These are phyloP conservation scores for Trochalopteron elliotii DNA, from an alignment of 2,113 vertebrate genomes.

Conservation along the genomic window DNA sequence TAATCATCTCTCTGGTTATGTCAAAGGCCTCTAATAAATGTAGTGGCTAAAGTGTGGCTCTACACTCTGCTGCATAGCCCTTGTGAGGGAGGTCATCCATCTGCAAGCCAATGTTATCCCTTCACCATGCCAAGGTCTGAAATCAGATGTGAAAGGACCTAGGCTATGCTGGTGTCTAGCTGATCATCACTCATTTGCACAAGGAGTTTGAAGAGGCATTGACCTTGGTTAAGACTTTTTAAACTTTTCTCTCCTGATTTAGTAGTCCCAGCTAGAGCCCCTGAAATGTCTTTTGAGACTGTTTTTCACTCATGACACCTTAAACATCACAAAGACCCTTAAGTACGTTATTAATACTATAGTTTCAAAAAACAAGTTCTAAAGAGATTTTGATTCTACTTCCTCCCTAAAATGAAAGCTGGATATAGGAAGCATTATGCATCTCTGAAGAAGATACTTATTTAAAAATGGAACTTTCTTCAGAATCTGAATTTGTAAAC, in stretches of 20 bases:
- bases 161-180: not conserved
- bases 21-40: not conserved
- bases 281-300: not conserved
- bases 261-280: not conserved
- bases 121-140: not conserved
- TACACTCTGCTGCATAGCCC: not conserved
- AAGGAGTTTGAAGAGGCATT: not conserved
- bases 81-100: not conserved
- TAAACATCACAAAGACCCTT: not conserved
- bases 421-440: not conserved
- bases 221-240: not conserved
- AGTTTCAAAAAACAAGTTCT: not conserved
- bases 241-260: not conserved
- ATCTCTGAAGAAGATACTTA: not conserved
- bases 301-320: not conserved
- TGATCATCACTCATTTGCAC: not conserved
- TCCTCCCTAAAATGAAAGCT: not conserved
- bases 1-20: not conserved
- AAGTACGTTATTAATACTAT: not conserved
- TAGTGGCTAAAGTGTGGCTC: not conserved
- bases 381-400: not conserved
- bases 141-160: not conserved
- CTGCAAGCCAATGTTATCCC: not conserved
- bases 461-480: not conserved
- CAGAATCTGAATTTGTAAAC: not conserved